Base-by-base conservation (phyloP, 2,797 vertebrate species). In the Gobionotothen gibberifrons region DNA sequence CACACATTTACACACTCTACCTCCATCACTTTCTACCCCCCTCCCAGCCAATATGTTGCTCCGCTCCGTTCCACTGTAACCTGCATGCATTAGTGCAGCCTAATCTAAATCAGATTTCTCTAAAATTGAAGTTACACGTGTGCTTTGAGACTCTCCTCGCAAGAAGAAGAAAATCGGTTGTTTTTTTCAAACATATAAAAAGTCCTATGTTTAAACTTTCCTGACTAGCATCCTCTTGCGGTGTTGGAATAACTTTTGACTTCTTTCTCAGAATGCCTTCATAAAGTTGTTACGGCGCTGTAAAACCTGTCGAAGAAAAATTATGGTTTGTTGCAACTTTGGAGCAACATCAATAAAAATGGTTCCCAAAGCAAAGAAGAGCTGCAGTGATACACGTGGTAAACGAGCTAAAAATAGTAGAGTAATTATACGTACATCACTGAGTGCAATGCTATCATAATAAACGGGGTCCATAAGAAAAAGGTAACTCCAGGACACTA, bases 31-130 rank as follows among this genome's bases (percentile, higher is more conserved):
- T 66, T 75, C 52, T 49, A 56, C 70, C 81, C 69, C 74, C 74
- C 78, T 93, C 93, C 86, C 91, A 92, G 85, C 93, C 93, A 94
- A 95, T 93, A 94, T 93, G 95, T 92, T 89, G 90, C 92, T 95
- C 76, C 1, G 46, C 85, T 89, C 80, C 47, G 58, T 85, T 91
- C 76, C 78, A 65, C 79, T 87, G 72, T 78, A 88, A 90, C 90
- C 78, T 90, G 84, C 83, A 81, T 91, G 86, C 82, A 86, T 88
- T 90, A 84, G 72, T 73, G 81, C 71, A 72, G 69, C 60, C 76
- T 91, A 87, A 92, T 90, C 83, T 81, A 89, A 89, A 87, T 92
- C 91, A 92, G 87, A 92, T 88, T 88, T 80, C 77, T 78, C 69
- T 84, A 78, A 36, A 87, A 87, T 79, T 87, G 80, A 56, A 72